Conservation (phyloP, 1,140 invertebrate species). For the Bombus pyrosoma region DNA sequence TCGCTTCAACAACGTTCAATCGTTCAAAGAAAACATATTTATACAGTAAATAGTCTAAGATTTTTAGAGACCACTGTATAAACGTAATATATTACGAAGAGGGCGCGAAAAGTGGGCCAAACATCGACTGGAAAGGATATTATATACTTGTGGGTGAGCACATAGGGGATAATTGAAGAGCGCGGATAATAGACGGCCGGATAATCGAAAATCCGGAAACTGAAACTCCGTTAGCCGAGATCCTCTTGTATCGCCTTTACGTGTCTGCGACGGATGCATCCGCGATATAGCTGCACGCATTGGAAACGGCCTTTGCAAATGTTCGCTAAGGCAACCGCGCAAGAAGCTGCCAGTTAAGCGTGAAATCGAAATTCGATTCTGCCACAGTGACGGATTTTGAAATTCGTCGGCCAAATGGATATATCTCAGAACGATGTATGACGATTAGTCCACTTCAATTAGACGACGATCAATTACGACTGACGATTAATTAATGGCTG, state of each 20-base stretch:
- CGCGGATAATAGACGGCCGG: conserved; percentile 18
- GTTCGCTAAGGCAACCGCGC: not conserved
- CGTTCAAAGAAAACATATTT: too few species aligned
- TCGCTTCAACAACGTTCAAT: too few species aligned
- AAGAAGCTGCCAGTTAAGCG: conserved; percentile 7
- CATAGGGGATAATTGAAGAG: conserved; percentile 23
- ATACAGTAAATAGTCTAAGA: too few species aligned
- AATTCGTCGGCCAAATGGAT: not conserved
- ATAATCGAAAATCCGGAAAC: conserved; percentile 30
- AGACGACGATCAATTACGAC: too few species aligned
- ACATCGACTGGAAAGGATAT: not conserved
- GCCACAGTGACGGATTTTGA: not conserved
- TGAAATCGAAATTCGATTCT: conserved; percentile 38
- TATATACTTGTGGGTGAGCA: not conserved
- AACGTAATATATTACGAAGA: not conserved
- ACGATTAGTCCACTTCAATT: not conserved
- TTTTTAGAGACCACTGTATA: not conserved
- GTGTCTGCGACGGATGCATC: not conserved
- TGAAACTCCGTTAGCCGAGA: conserved; percentile 13
- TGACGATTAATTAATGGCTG: too few species aligned
- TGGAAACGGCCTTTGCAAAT: not conserved
- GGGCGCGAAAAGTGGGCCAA: not conserved
- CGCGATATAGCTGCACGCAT: not conserved
- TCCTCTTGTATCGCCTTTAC: conserved; percentile 8
- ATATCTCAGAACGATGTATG: not conserved